Conservation (phyloP, 2,888 invertebrate species). For the Phasia obesa region DNA sequence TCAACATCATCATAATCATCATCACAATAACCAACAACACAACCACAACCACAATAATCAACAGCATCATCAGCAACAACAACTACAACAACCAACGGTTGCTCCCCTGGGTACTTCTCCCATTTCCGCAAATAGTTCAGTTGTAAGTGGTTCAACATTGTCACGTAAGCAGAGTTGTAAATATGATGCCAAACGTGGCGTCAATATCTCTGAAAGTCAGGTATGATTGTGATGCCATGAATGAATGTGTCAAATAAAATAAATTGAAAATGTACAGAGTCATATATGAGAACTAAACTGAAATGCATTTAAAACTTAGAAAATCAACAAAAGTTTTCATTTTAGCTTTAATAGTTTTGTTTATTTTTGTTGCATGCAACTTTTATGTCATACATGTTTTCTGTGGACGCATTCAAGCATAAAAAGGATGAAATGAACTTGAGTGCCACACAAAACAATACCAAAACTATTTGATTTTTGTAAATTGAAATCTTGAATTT, state of each 20-base stretch:
- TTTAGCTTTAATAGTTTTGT: constrained; percentile 25
- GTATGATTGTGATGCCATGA: constrained; percentile 75
- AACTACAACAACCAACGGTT: constrained; percentile 61
- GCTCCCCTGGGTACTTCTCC: constrained; percentile 46
- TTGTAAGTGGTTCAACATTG: constrained; percentile 74
- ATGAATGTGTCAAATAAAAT: not conserved
- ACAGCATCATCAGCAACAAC: constrained; percentile 70
- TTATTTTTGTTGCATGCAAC: constrained; percentile 5
- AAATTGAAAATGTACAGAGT: not conserved
- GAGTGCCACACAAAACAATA: not conserved
- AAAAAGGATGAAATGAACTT: not conserved
- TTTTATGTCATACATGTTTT: not conserved
- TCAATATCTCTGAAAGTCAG: constrained; percentile 82
- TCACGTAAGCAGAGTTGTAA: constrained; percentile 82
- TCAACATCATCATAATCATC: constrained; percentile 78
- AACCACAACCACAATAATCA: constrained; percentile 59
- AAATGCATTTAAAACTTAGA: not conserved
- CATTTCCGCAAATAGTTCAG: constrained; percentile 58
- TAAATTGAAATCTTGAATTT: too few species aligned
- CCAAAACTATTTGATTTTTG: not conserved
- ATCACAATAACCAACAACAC: constrained; percentile 62
- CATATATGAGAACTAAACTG: not conserved
- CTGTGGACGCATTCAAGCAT: not conserved
- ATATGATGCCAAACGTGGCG: constrained; percentile 81
- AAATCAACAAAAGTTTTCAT: not conserved